phyloP scores from a whole-genome alignment of 2,113 vertebrate genomes.

The Tapirus terrestris region DNA sequence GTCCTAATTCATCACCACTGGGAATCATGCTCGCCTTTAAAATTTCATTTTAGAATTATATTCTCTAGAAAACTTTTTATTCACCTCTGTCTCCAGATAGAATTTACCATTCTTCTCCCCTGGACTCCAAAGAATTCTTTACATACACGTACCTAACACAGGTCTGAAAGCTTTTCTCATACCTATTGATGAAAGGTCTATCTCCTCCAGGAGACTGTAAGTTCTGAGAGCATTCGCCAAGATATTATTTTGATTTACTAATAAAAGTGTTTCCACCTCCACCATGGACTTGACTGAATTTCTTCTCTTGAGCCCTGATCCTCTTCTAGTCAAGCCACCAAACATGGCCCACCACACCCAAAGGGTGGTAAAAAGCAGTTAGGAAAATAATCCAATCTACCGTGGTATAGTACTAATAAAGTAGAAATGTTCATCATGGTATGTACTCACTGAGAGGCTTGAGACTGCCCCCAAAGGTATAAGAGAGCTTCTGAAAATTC shows the following conservation, averaged over 20 bases:
- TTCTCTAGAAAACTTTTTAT: neutral
- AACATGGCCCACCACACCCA: neutral
- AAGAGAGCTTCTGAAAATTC: neutral
- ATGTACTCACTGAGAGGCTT: neutral
- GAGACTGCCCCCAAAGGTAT: neutral
- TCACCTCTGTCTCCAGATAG: neutral
- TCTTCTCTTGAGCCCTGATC: neutral
- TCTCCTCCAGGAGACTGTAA: neutral
- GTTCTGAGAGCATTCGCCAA: neutral
- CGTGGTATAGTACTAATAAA: neutral
- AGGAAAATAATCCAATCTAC: neutral
- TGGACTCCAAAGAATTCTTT: neutral
- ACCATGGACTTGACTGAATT: neutral
- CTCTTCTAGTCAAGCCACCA: neutral
- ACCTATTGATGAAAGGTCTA: neutral
- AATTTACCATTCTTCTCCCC: neutral
- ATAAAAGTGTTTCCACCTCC: neutral
- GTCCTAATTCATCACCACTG: neutral
- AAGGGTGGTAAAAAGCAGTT: neutral
- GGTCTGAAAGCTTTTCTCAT: neutral
- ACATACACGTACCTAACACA: neutral
- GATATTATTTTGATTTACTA: neutral
- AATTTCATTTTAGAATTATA: neutral
- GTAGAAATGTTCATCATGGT: neutral
- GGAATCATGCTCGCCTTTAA: neutral